Base-by-base conservation (phyloP, 2,113 vertebrate species). In the Gadus chalcogrammus region DNA sequence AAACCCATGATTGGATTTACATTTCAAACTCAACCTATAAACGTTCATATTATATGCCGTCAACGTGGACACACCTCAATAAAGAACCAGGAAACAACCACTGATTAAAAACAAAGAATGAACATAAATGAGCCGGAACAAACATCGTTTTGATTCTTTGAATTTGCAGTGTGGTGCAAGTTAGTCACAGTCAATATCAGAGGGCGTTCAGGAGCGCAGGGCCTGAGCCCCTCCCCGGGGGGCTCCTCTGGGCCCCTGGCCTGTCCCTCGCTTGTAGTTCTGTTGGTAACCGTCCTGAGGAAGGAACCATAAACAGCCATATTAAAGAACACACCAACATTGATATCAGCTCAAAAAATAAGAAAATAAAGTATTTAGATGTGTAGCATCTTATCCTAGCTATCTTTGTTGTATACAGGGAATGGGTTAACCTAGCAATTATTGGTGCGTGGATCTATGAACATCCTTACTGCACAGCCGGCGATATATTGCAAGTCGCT, bases 181-280 rank as follows among this genome's bases (percentile, higher is more conserved):
- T 72, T 82, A 64, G 83, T 88, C 87, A 87, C 85, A 88, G 87
- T 90, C 88, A 87, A 77, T 86, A 75, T 76, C 58, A 86, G 83
- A 78, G 77, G 87, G 80, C 69, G 85, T 74, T 92, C 86, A 94
- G 90, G 92, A 92, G 80, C 89, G 86, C 79, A 85, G 91, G 75
- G 87, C 84, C 87, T 81, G 88, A 86, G 88, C 88, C 92, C 93
- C 98, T 94, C 95, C 95, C 95, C 97, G 94, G 83, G 96, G 93
- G 77, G 94, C 92, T 87, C 95, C 96, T 88, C 96, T 93, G 85
- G 95, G 92, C 85, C 95, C 96, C 84, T 95, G 97, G 82, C 95
- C 95, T 82, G 94, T 91, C 80, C 96, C 96, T 70, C 96, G 95
- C 87, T 98, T 99, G 89, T 97, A 99, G 90, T 96, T 98, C 88